phyloP scores from a whole-genome alignment of 2,888 invertebrate species.

The Diplolepis rosae region DNA sequence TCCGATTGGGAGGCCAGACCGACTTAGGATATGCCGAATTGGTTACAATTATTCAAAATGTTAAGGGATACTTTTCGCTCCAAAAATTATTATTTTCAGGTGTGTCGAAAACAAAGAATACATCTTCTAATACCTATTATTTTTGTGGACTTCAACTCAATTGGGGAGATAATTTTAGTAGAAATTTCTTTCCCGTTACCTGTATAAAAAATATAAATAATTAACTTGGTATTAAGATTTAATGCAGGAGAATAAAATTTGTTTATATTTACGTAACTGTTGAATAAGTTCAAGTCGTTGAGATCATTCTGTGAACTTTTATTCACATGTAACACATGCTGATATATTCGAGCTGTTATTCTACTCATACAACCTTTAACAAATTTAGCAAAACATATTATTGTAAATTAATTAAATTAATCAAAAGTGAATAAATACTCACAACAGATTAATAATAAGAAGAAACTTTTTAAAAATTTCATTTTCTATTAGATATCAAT shows the following conservation, averaged over 20 bases:
- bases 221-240: background rate
- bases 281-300: conserved; percentile 8
- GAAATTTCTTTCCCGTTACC: background rate
- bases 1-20: no score
- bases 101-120: background rate
- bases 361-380: background rate
- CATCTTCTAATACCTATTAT: conserved; percentile 2
- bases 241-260: background rate
- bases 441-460: background rate
- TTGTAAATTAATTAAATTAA: background rate
- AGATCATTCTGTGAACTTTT: background rate
- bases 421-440: background rate
- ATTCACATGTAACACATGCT: background rate
- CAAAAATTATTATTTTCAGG: no score
- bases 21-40: no score
- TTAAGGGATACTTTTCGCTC: no score
- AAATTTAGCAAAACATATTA: background rate
- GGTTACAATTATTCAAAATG: no score
- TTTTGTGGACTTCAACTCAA: conserved; percentile 12
- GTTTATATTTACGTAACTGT: conserved; percentile 3
- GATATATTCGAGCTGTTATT: background rate
- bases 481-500: background rate
- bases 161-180: background rate
- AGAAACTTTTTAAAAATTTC: background rate
- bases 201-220: background rate